These are phyloP conservation scores for Drosophila virilis DNA, from an alignment of 1,140 invertebrate genomes.

Conservation along the genomic window DNA sequence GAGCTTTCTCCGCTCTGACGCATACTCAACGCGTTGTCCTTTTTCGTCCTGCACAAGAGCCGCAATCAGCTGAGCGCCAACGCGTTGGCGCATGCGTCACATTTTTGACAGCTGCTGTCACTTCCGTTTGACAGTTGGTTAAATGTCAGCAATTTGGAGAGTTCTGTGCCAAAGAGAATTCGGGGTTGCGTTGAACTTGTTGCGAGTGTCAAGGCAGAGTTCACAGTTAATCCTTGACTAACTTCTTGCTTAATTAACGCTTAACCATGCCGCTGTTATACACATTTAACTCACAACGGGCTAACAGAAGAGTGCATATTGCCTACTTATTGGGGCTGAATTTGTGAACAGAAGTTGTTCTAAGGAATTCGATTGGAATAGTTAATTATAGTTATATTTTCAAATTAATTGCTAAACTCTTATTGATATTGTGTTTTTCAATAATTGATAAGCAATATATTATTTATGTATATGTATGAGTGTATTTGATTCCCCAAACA, in stretches of 20 bases:
- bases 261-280: too few species aligned
- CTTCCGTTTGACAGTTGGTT: slow-evolving; percentile 24
- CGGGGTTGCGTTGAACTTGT: slow-evolving; percentile 29
- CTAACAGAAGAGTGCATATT: too few species aligned
- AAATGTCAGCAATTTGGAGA: slow-evolving; percentile 1
- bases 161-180: slow-evolving; percentile 12
- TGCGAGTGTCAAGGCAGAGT: slow-evolving; percentile 22
- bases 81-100: slow-evolving; percentile 32
- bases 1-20: slow-evolving; percentile 31
- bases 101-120: slow-evolving; percentile 23
- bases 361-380: too few species aligned
- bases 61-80: slow-evolving; percentile 50
- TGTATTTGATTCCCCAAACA: too few species aligned
- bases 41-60: slow-evolving; percentile 36
- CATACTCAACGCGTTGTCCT: slow-evolving; percentile 35
- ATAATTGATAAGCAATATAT: too few species aligned
- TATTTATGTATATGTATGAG: too few species aligned
- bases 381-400: too few species aligned
- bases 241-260: not conserved
- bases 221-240: slow-evolving; percentile 6
- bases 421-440: too few species aligned
- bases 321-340: too few species aligned
- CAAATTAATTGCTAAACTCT: too few species aligned
- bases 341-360: too few species aligned
- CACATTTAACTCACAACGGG: too few species aligned